Evolutionary conservation across 2,888 invertebrate species (phyloP), one percentile per base, ranked within the genome.

Genomic region (Volucella inanis): DNA sequence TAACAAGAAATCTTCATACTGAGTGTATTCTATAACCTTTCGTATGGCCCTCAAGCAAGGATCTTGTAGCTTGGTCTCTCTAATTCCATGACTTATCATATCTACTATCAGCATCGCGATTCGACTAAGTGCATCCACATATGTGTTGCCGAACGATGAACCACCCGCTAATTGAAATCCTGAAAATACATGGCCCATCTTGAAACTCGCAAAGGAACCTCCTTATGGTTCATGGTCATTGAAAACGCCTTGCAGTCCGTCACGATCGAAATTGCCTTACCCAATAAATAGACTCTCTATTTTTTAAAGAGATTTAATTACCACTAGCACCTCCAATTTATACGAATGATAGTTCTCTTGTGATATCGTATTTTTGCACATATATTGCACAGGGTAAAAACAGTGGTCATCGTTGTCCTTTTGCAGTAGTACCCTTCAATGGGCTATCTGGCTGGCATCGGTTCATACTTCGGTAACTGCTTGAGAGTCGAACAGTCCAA

Each of bases 301-400:
- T 87, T 88, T 38, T 87, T 86, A n/a, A 4, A 88, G 18, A 3
- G 88, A 86, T 12, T 71, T 67, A 11, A 88, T 65, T 10, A 89
- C 76, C 0, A 88, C 88, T 2, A 88, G 31, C 3, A 57, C 77
- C 45, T 89, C 88, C n/a, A 89, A 38, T 50, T 88, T 87, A 12
- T 89, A 88, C 87, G 71, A 65, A 38, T 78, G 57, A 15, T 57
- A 78, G 8, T 18, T 64, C 50, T 78, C 71, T 1, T 64, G 31
- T 12, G 31, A 4, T 9, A 22, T 78, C 3, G 64, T 71, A 10
- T 71, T 78, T 14, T 64, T 12, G 9, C 78, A 71, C 31, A 64
- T 15, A 14, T 31, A 65, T 6, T 65, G 80, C 8, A 87, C 77
- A 0, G 80, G 88, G 43, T 87, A 84, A 14, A 80, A 68, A 12